Conservation (phyloP, 2,797 vertebrate genomes). For the Dryobates pubescens region DNA sequence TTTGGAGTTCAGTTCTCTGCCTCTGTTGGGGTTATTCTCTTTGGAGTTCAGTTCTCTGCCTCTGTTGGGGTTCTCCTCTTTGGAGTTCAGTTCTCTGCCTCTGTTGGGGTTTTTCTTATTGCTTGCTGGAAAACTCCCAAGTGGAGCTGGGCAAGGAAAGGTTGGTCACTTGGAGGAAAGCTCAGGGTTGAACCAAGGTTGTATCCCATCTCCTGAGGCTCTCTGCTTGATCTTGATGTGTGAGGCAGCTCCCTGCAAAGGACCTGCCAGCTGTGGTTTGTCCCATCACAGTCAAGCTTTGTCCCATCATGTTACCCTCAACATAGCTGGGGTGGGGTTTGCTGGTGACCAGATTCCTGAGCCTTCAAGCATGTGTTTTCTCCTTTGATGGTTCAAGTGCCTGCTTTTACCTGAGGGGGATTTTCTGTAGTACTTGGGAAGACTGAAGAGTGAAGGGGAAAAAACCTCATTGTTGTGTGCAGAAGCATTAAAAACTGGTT, state of each 20-base stretch:
- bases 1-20: too few relatives aligned
- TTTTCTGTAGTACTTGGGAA: neutral
- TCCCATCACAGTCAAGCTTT: constrained; percentile 1
- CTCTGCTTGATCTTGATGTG: constrained; percentile 49
- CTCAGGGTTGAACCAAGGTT: constrained; percentile 10
- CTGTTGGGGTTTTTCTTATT: neutral
- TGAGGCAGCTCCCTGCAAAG: constrained; percentile 18
- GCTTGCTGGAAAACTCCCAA: neutral
- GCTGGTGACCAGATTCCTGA: neutral
- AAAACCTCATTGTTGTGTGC: neutral
- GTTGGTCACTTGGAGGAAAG: neutral
- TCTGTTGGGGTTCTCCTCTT: too few relatives aligned
- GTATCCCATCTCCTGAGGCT: neutral
- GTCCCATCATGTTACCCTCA: constrained; percentile 45
- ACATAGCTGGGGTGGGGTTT: accelerated
- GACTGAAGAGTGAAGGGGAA: neutral
- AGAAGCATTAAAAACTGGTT: neutral
- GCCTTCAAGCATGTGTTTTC: neutral
- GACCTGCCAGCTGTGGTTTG: neutral
- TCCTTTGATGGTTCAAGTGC: constrained; percentile 11
- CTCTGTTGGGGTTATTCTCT: too few relatives aligned
- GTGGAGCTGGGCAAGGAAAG: accelerated
- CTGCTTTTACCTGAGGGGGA: neutral
- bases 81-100: too few relatives aligned
- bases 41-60: too few relatives aligned